phyloP scores from a whole-genome alignment of 2,113 vertebrate genomes.

The Brachyistius frenatus region DNA sequence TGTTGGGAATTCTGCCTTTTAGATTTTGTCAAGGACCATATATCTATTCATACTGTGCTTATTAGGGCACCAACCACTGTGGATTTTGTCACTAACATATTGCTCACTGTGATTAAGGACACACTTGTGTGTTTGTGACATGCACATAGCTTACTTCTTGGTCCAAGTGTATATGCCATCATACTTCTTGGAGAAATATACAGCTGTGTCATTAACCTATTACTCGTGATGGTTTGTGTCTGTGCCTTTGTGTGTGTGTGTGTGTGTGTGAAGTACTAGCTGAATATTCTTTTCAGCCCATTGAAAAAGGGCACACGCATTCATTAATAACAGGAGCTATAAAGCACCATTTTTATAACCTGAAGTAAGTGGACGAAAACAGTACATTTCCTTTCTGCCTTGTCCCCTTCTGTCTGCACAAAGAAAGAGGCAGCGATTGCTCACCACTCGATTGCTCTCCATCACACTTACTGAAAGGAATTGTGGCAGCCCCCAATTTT shows the following conservation, averaged over 20 bases:
- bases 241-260: background rate
- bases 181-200: background rate
- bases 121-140: background rate
- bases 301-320: constrained; percentile 28
- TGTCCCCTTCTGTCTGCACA: constrained; percentile 9
- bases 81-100: constrained; percentile 31
- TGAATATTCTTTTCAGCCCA: constrained; percentile 49
- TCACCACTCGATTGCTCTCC: constrained; percentile 56
- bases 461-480: constrained; percentile 56
- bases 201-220: constrained; percentile 41
- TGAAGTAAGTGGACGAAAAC: constrained; percentile 44
- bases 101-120: background rate
- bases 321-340: constrained; percentile 50
- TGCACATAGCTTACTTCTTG: background rate
- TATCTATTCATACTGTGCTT: constrained; percentile 18
- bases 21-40: background rate
- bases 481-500: constrained; percentile 23
- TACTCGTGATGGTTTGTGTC: background rate
- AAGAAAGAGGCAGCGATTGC: constrained; percentile 41
- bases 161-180: background rate
- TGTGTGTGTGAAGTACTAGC: constrained; percentile 32
- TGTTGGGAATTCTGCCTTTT: background rate
- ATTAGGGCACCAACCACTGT: constrained; percentile 13
- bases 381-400: constrained; percentile 39
- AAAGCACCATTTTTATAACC: constrained; percentile 34